A percentile compares a stretch with the other conserved stretches of the same genome.
Conservation (phyloP, 1,140 invertebrate genomes). For the Bombus sibiricus region DNA sequence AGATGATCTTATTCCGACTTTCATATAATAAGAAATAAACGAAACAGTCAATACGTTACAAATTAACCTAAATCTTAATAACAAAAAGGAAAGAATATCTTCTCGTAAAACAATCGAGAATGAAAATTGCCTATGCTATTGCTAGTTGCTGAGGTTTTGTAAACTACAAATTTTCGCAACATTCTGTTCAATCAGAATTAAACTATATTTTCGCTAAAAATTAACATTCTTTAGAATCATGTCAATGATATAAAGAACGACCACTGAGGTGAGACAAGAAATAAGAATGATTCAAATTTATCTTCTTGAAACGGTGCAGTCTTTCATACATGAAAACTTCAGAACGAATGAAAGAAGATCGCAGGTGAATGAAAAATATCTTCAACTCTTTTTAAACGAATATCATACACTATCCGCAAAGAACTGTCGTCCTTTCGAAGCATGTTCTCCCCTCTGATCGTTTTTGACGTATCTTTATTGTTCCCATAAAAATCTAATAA, state of each 20-base stretch:
- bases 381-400: background rate
- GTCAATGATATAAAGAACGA: too few species aligned
- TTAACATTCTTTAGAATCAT: background rate
- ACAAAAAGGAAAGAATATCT: background rate
- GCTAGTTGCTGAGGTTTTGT: background rate
- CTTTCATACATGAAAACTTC: conserved; percentile 9
- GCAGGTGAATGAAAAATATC: background rate
- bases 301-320: background rate
- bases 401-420: background rate
- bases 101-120: background rate
- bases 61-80: background rate
- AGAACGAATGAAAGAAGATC: background rate
- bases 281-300: too few species aligned
- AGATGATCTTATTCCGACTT: background rate
- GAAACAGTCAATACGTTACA: background rate
- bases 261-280: too few species aligned
- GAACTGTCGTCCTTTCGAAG: background rate
- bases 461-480: background rate
- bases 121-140: background rate
- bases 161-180: too few species aligned
- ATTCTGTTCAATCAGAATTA: background rate
- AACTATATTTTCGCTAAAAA: background rate
- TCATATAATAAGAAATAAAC: background rate
- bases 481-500: background rate
- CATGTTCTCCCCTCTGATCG: background rate